These are phyloP conservation scores for Tubulanus polymorphus DNA, from an alignment of 2,888 invertebrate genomes.

Conservation along the genomic window DNA sequence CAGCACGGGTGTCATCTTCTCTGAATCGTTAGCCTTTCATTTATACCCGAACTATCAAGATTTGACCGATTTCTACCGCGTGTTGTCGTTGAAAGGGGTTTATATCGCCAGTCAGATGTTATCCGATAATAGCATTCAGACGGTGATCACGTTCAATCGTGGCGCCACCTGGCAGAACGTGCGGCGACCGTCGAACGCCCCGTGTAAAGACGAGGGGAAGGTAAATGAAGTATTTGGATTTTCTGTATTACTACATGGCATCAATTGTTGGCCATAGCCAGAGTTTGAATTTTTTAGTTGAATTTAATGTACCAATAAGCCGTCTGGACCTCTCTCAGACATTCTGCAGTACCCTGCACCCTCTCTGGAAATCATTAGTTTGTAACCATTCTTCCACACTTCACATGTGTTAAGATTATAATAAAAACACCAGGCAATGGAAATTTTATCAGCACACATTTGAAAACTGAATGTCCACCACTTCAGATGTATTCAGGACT, in stretches of 20 bases:
- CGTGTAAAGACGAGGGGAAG: slow-evolving; percentile 39
- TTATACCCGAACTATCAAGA: slow-evolving; percentile 47
- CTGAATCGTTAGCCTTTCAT: slow-evolving; percentile 43
- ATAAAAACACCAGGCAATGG: too few relatives aligned
- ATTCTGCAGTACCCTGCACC: too few relatives aligned
- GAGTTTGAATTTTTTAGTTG: not conserved
- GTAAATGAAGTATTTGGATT: too few relatives aligned
- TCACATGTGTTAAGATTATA: too few relatives aligned
- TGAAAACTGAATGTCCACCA: too few relatives aligned
- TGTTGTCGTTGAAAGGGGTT: slow-evolving; percentile 42
- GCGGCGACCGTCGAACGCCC: slow-evolving; percentile 28
- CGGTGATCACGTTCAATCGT: slow-evolving; percentile 46
- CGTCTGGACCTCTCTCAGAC: too few relatives aligned
- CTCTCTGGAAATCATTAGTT: too few relatives aligned
- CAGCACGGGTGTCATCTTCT: slow-evolving; percentile 41
- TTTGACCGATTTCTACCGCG: slow-evolving; percentile 49
- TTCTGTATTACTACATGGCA: too few relatives aligned
- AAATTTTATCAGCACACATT: too few relatives aligned
- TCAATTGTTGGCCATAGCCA: too few relatives aligned
- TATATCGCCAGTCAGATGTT: slow-evolving; percentile 48
- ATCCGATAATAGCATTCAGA: slow-evolving; percentile 43
- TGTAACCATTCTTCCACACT: too few relatives aligned
- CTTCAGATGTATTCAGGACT: too few relatives aligned
- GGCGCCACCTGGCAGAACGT: slow-evolving; percentile 48
- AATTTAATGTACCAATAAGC: not conserved